phyloP scores from a whole-genome alignment of 2,113 vertebrate genomes.

The Corvus moneduloides region DNA sequence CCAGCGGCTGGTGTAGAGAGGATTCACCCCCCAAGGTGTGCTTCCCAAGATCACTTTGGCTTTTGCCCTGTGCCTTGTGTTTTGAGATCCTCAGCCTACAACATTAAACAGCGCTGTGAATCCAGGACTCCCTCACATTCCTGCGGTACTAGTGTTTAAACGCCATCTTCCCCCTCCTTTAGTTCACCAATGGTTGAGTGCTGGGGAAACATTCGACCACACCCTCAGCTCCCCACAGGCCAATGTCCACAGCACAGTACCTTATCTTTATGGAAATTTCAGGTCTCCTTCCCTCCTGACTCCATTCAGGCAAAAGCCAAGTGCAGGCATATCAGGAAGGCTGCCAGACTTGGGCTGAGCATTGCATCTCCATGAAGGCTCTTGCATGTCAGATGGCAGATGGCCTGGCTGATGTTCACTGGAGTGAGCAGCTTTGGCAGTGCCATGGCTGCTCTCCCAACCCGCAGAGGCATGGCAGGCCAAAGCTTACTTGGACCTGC shows the following conservation, averaged over 20 bases:
- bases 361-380: background rate
- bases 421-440: background rate
- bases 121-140: background rate
- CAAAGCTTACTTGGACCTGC: background rate
- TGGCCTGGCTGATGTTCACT: background rate
- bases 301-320: background rate
- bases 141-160: background rate
- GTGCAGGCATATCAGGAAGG: background rate
- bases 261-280: background rate
- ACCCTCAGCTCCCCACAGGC: background rate
- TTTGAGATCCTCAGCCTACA: background rate
- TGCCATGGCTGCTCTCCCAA: background rate
- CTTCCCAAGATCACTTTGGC: background rate
- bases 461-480: rapidly evolving
- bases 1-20: background rate
- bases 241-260: background rate
- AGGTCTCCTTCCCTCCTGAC: background rate
- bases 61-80: background rate
- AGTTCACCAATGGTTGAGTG: rapidly evolving
- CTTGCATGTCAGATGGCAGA: background rate
- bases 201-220: background rate
- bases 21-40: rapidly evolving
- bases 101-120: background rate
- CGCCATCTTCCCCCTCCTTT: rapidly evolving
- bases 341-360: background rate